These are phyloP conservation scores for Hirundichthys speculiger DNA, from an alignment of 2,113 vertebrate genomes.

Conservation along the genomic window DNA sequence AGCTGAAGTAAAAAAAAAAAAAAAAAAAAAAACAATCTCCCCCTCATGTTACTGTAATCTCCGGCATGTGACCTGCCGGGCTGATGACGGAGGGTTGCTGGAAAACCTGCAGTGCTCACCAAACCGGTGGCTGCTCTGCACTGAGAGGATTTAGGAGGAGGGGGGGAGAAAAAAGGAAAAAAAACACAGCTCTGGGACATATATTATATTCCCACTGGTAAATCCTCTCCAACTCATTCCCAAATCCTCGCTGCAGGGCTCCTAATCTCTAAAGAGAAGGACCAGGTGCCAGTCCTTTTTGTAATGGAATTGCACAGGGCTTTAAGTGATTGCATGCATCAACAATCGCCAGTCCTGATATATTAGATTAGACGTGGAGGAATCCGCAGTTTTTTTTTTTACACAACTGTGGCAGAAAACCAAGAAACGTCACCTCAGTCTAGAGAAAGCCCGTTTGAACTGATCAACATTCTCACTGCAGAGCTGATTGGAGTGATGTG, in stretches of 20 bases:
- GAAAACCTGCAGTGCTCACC: slow-evolving; percentile 57
- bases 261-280: slow-evolving; percentile 63
- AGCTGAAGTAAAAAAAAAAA: slow-evolving; percentile 59
- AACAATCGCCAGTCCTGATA: slow-evolving; percentile 44
- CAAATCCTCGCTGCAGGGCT: slow-evolving; percentile 63
- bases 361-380: slow-evolving; percentile 50
- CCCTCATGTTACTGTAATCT: slow-evolving; percentile 74
- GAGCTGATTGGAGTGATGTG: slow-evolving; percentile 23
- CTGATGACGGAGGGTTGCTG: slow-evolving; percentile 48
- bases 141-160: slow-evolving; percentile 67
- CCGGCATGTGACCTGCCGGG: slow-evolving; percentile 65
- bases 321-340: slow-evolving; percentile 68
- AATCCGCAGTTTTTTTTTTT: slow-evolving; percentile 19
- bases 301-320: slow-evolving; percentile 65
- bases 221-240: slow-evolving; percentile 73
- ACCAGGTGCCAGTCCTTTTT: slow-evolving; percentile 62
- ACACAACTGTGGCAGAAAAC: background rate
- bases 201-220: slow-evolving; percentile 68
- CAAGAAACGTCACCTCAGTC: slow-evolving; percentile 17
- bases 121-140: slow-evolving; percentile 46
- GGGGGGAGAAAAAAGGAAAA: no score
- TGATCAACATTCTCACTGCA: slow-evolving; percentile 12
- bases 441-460: slow-evolving; percentile 2
- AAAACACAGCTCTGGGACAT: slow-evolving; percentile 60
- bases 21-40: slow-evolving; percentile 65